Evolutionary conservation across 2,888 invertebrate genomes (phyloP).

Genomic region (Muscina levida): DNA sequence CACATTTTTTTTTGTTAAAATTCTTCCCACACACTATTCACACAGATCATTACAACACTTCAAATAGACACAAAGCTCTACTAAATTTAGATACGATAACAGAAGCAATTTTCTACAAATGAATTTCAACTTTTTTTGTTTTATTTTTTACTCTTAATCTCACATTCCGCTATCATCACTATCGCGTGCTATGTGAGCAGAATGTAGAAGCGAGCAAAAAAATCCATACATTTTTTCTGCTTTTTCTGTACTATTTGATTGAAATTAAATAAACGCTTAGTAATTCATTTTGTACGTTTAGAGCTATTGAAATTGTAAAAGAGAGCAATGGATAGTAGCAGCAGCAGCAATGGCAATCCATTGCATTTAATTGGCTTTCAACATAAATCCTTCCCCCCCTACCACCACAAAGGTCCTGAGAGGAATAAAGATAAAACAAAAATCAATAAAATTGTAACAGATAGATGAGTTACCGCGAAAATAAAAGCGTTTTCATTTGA

Average conservation of each 20-base stretch:
- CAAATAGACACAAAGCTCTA: too few relatives aligned
- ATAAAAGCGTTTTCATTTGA: too few relatives aligned
- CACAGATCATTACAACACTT: too few relatives aligned
- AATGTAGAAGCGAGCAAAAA: background rate
- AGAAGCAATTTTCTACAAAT: background rate
- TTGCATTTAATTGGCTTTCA: constrained; percentile 34
- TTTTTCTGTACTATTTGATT: constrained; percentile 6
- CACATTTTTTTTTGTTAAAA: too few relatives aligned
- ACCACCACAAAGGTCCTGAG: background rate
- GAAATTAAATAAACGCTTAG: constrained; percentile 39
- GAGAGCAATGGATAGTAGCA: background rate
- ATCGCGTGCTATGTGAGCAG: constrained; percentile 21
- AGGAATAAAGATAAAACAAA: background rate
- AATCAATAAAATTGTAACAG: constrained; percentile 27
- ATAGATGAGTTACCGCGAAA: constrained; percentile 8
- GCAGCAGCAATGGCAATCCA: constrained; percentile 2
- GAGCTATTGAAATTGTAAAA: constrained; percentile 4
- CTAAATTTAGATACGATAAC: background rate
- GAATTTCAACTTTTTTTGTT: constrained; percentile 7
- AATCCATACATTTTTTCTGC: constrained; percentile 6
- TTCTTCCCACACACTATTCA: too few relatives aligned
- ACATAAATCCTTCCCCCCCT: background rate
- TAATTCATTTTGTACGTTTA: constrained; percentile 19
- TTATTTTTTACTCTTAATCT: background rate
- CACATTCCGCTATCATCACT: background rate